Evolutionary conservation across 2,888 invertebrate genomes (phyloP).

Genomic region (Mythimna impura): DNA sequence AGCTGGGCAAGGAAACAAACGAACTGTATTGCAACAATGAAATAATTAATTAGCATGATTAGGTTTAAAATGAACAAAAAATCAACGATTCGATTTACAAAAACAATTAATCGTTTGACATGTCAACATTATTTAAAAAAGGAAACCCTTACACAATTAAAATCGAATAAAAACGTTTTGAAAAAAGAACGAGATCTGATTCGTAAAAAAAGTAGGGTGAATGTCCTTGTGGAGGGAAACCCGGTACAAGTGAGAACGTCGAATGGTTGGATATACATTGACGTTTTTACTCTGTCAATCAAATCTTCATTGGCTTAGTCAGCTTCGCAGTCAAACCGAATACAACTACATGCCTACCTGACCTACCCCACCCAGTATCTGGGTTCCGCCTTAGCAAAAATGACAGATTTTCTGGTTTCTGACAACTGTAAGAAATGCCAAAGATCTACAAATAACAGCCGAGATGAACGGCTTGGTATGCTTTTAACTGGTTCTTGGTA

Average conservation of each 20-base stretch:
- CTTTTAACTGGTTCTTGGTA: neutral
- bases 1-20: neutral
- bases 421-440: neutral
- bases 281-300: slow-evolving; percentile 31
- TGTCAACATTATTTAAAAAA: slow-evolving; percentile 80
- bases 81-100: slow-evolving; percentile 60
- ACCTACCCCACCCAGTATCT: neutral
- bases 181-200: slow-evolving; percentile 82
- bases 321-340: neutral
- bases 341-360: neutral
- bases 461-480: neutral
- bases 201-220: slow-evolving; percentile 83
- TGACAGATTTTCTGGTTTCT: neutral
- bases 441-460: no score
- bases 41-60: slow-evolving; percentile 8
- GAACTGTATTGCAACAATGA: neutral
- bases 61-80: slow-evolving; percentile 9
- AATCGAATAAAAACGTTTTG: slow-evolving; percentile 79
- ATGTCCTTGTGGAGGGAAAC: slow-evolving; percentile 80
- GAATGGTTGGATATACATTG: slow-evolving; percentile 68
- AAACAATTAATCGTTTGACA: slow-evolving; percentile 84
- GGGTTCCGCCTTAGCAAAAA: neutral
- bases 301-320: neutral
- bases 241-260: slow-evolving; percentile 56
- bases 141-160: slow-evolving; percentile 83